Conservation (phyloP, 2,113 vertebrate species). For the Megaptera novaeangliae region DNA sequence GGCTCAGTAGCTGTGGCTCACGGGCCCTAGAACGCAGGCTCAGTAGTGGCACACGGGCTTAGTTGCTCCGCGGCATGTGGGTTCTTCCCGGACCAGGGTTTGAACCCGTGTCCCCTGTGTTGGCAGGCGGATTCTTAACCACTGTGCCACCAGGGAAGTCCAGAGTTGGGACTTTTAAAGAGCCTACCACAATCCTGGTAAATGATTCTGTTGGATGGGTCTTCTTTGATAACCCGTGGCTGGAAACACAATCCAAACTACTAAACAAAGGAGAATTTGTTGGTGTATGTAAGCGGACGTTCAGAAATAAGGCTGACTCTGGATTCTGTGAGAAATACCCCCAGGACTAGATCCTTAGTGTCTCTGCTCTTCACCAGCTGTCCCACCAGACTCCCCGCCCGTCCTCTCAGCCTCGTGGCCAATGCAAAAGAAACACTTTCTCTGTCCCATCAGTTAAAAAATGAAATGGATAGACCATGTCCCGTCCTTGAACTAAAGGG, state of each 20-base stretch:
- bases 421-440: not conserved
- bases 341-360: not conserved
- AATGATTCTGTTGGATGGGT: not conserved
- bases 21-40: too few relatives aligned
- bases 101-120: too few relatives aligned
- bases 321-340: not conserved
- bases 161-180: not conserved
- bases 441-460: not conserved
- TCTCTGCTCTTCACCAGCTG: not conserved
- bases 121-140: too few relatives aligned
- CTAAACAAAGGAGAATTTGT: not conserved
- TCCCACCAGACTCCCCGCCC: not conserved
- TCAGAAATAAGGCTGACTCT: not conserved
- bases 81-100: too few relatives aligned
- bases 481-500: not conserved
- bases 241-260: not conserved
- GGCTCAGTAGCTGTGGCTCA: too few relatives aligned
- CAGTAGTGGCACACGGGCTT: too few relatives aligned
- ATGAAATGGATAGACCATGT: not conserved
- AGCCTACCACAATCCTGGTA: not conserved
- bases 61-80: too few relatives aligned
- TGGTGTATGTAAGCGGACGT: fast-evolving
- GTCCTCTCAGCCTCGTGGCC: not conserved
- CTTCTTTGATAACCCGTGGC: not conserved
- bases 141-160: too few relatives aligned